phyloP scores from a whole-genome alignment of 2,888 invertebrate genomes.

The Cordilura impudica region DNA sequence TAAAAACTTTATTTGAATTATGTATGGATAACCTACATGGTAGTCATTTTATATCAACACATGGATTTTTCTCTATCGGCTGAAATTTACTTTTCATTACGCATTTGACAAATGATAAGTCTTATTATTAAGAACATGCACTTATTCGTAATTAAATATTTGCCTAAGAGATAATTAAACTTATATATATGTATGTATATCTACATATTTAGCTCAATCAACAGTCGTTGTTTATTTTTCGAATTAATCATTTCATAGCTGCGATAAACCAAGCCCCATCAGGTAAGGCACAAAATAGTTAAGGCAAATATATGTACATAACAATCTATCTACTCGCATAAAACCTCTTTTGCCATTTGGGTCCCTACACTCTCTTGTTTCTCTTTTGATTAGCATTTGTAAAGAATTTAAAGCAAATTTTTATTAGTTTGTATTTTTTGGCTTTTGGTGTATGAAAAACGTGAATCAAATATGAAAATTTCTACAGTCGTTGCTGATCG shows the following conservation, averaged over 20 bases:
- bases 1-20: too few relatives aligned
- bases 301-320: not conserved
- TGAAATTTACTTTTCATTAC: not conserved
- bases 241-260: not conserved
- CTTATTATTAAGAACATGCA: not conserved
- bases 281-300: too few relatives aligned
- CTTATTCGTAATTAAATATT: not conserved
- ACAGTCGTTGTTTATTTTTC: not conserved
- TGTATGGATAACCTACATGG: too few relatives aligned
- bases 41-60: too few relatives aligned
- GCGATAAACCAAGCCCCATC: not conserved
- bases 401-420: conserved; percentile 30
- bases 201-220: not conserved
- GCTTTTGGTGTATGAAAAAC: conserved; percentile 29
- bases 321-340: not conserved
- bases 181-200: too few relatives aligned
- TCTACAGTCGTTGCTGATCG: conserved; percentile 50
- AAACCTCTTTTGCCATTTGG: not conserved
- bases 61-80: too few relatives aligned
- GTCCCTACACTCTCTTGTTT: conserved; percentile 5
- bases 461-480: conserved; percentile 20
- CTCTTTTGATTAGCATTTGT: conserved; percentile 33
- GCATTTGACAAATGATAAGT: not conserved
- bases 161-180: not conserved
- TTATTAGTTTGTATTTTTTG: conserved; percentile 19